Evolutionary conservation across 2,113 vertebrate genomes (phyloP), one percentile per base, ranked within the genome.

Genomic region (Sapajus apella): DNA sequence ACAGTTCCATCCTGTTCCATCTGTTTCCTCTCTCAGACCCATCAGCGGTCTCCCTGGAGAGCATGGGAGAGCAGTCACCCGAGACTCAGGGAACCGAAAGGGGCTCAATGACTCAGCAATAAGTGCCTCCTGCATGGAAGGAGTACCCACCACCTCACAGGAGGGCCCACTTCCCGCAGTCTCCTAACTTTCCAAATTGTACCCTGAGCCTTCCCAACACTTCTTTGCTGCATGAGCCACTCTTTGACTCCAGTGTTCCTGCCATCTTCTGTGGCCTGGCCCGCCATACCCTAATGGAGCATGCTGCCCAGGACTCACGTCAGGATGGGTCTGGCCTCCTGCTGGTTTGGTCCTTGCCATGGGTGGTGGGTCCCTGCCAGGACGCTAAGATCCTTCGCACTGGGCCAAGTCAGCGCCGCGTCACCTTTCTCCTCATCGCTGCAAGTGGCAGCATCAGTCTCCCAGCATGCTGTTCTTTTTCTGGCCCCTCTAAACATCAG

Each of bases 381-480:
- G 70, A 84, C 23, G 17, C 72, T 32, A 37, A 58, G 43, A 47
- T 47, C 11, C 66, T 30, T 5, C 0, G 8, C 17, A 9, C 30
- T 9, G 21, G 55, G 25, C 2, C 3, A 0, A 27, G 4, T 9
- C 25, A 27, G 35, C 8, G 4, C 13, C 30, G 1, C 5, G 32
- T 18, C 4, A 0, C 17, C 56, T 35, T 43, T 13, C 27, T 30
- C 23, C 45, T 83, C 35, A n/a, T 61, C 37, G 45, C 79, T 80
- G 32, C 6, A 18, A 45, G 70, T 23, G 66, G 37, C 79, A 23
- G 4, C 8, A 1, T 11, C 45, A 58, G 56, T n/a, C n/a, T 72
- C 45, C 52, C 5, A 6, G 40, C 0, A 0, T 25, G 43, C 21
- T n/a, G 58, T 75, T 13, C 2, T 43, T 27, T 17, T 30, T n/a